A percentile compares a stretch with the other conserved stretches of the same genome.
These are phyloP conservation scores for Zygogramma bicolorata DNA, from an alignment of 2,888 invertebrate genomes.

Conservation along the genomic window DNA sequence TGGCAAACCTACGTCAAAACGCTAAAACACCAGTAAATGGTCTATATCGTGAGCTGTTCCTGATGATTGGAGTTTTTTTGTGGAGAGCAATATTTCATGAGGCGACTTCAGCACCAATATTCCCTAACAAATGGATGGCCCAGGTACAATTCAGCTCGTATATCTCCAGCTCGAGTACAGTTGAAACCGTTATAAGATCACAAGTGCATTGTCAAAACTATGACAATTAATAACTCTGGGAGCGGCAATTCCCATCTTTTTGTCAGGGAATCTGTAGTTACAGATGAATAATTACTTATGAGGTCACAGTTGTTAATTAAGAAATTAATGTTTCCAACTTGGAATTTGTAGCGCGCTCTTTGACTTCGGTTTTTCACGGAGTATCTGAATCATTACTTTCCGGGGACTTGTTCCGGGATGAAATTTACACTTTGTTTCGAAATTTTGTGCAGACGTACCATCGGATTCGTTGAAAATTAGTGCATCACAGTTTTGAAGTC, in stretches of 20 bases:
- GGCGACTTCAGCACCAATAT: neutral
- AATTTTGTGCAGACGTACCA: neutral
- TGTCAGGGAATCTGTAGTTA: slow-evolving; percentile 56
- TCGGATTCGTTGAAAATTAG: neutral
- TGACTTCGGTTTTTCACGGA: slow-evolving; percentile 53
- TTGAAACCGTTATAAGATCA: slow-evolving; percentile 47
- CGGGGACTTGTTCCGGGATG: slow-evolving; percentile 37
- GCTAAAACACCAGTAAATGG: too few relatives aligned
- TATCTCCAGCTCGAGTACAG: slow-evolving; percentile 20
- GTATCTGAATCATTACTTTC: slow-evolving; percentile 7
- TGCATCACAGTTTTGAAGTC: neutral
- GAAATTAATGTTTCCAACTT: slow-evolving; percentile 63
- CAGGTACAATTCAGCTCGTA: slow-evolving; percentile 16
- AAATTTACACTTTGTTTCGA: neutral
- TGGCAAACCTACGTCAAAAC: too few relatives aligned
- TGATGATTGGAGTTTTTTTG: neutral
- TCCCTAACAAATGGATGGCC: neutral
- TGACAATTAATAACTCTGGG: slow-evolving; percentile 62
- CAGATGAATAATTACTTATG: slow-evolving; percentile 65
- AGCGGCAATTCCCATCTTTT: slow-evolving; percentile 54
- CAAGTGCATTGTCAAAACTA: slow-evolving; percentile 63
- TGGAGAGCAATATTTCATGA: neutral
- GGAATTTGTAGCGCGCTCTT: slow-evolving; percentile 57
- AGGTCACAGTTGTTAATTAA: slow-evolving; percentile 66
- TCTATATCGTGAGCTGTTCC: too few relatives aligned